These are phyloP conservation scores for Callaeas wilsoni DNA, from an alignment of 2,113 vertebrate genomes.

Conservation along the genomic window DNA sequence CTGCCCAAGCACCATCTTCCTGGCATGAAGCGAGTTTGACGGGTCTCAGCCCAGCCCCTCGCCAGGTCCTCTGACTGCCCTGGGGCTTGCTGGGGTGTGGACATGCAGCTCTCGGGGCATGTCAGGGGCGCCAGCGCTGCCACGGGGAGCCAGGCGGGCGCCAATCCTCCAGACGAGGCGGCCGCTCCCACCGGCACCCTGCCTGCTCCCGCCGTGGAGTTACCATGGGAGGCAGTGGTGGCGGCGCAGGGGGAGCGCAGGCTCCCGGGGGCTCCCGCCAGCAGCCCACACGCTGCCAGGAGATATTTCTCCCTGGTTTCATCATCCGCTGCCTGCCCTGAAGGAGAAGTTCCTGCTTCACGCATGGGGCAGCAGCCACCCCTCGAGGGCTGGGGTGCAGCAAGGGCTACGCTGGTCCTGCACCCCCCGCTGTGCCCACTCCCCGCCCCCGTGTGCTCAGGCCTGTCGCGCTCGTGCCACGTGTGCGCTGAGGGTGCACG, in stretches of 20 bases:
- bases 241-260: background rate
- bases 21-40: slow-evolving; percentile 35
- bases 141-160: background rate
- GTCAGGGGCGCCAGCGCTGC: background rate
- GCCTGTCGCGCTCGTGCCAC: background rate
- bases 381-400: background rate
- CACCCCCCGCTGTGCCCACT: background rate
- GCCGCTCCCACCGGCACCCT: background rate
- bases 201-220: background rate
- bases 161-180: background rate
- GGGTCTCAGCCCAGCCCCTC: slow-evolving; percentile 42
- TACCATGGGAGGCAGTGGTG: background rate
- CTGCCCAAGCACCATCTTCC: slow-evolving; percentile 20
- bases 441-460: background rate
- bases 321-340: slow-evolving; percentile 42
- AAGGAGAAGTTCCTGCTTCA: slow-evolving; percentile 15
- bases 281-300: slow-evolving; percentile 26
- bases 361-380: background rate
- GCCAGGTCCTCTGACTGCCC: background rate
- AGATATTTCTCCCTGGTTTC: slow-evolving; percentile 62
- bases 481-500: slow-evolving; percentile 39
- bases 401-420: background rate
- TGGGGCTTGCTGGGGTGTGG: slow-evolving; percentile 20
- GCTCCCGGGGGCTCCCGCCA: slow-evolving; percentile 56
- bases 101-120: background rate